A percentile compares a stretch with the other conserved stretches of the same genome.
Conservation (phyloP, 30 jellyfish, hydroid and myxozoan species). For the Mastigias papua region DNA sequence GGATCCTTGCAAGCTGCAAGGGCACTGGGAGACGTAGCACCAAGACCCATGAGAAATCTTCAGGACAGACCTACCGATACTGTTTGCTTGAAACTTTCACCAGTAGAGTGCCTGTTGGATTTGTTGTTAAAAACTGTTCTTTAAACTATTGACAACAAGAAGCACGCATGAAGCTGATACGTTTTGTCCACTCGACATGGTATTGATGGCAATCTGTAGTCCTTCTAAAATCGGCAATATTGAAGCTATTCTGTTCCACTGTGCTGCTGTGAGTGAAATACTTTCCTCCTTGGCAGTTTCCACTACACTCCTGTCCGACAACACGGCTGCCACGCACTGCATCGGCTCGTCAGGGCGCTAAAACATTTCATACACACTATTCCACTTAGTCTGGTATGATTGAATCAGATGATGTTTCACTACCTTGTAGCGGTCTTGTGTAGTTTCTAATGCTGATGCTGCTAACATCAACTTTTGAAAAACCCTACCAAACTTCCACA, state of each 20-base stretch:
- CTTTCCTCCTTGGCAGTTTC: constrained; percentile 21
- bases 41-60: no score
- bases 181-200: constrained; percentile 50
- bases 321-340: constrained; percentile 45
- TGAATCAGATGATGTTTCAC: constrained; percentile 54
- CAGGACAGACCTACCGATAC: no score
- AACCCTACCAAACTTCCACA: constrained; percentile 32
- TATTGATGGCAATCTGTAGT: constrained; percentile 59
- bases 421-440: constrained; percentile 18
- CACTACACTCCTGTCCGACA: constrained; percentile 29
- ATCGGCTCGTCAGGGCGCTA: constrained; percentile 39
- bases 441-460: constrained; percentile 46
- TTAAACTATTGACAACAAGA: constrained; percentile 49
- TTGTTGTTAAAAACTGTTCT: no score
- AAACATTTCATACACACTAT: constrained; percentile 65
- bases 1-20: no score
- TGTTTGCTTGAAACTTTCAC: no score
- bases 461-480: constrained; percentile 33
- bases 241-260: constrained; percentile 44
- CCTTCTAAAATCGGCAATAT: constrained; percentile 54
- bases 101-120: no score
- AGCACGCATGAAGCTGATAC: constrained; percentile 42
- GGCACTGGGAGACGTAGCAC: no score
- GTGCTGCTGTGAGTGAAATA: constrained; percentile 31
- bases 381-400: constrained; percentile 65